Evolutionary conservation across 2,113 vertebrate genomes (phyloP).

Genomic region (Actinemys pallida): DNA sequence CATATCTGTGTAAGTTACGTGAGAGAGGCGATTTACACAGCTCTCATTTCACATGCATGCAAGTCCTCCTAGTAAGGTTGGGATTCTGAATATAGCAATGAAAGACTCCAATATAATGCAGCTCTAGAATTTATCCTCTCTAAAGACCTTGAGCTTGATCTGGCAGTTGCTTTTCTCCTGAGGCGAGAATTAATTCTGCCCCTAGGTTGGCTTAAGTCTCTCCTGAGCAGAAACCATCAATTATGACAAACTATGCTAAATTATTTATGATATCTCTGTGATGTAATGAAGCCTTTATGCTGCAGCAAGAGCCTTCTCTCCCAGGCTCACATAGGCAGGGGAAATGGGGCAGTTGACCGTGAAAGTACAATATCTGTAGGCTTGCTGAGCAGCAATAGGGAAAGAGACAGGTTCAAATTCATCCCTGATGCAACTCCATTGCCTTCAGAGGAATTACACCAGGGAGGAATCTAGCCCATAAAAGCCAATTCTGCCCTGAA

Average conservation of each 20-base stretch:
- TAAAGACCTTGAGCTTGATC: conserved; percentile 38
- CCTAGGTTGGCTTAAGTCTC: conserved; percentile 39
- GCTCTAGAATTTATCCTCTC: conserved; percentile 21
- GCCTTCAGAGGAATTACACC: neutral
- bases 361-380: conserved; percentile 22
- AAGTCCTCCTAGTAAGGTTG: neutral
- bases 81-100: neutral
- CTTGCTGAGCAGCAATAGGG: conserved; percentile 23
- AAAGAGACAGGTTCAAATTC: conserved; percentile 10
- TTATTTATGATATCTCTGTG: conserved; percentile 66
- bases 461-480: conserved; percentile 7
- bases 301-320: conserved; percentile 32
- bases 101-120: neutral
- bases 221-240: conserved; percentile 52
- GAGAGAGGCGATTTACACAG: neutral
- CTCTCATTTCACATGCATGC: neutral
- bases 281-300: conserved; percentile 64
- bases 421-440: neutral
- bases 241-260: conserved; percentile 66
- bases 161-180: conserved; percentile 48
- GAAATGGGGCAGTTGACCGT: neutral
- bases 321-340: neutral
- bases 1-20: neutral
- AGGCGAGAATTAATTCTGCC: conserved; percentile 64
- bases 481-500: conserved; percentile 9